Evolutionary conservation across 1,140 invertebrate genomes (phyloP), one percentile per base, ranked within the genome.

Genomic region (Diachasmimorpha longicaudata): DNA sequence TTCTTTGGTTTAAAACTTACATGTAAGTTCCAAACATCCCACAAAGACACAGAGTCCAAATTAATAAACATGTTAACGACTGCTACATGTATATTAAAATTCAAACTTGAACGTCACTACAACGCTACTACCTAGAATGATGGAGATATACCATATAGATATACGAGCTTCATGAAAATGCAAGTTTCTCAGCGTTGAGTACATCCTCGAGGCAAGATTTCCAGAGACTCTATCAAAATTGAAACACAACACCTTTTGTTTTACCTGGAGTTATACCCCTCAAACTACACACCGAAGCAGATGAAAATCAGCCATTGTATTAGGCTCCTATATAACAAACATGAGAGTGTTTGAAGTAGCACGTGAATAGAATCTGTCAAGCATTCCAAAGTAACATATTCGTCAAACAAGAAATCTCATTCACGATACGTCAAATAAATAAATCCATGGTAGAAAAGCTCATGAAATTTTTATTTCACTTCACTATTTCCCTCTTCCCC

Each of bases 201-300:
- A 76, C 74, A 73, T 75, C 77, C 79, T 69, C 73, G 70, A 74
- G 80, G 79, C 77, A 80, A 78, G 68, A 70, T 70, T 80, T 75
- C 68, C 72, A 68, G 70, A 72, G 76, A 79, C 76, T 82, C 83
- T 81, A 82, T 84, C 80, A 82, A 83, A 84, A 84, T 84, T 81
- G 81, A 84, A 84, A 80, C 74, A 78, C 79, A 80, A 81, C 81
- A 83, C 79, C 80, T 82, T 58, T 84, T 81, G 80, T 83, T 80
- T 74, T 68, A 67, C 68, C 67, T 19, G 16, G 52, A 72, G 58
- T 39, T 66, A 66, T 25, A 37, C 72, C 44, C 14, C 25, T 42
- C 9, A 55, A 37, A 52, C 48, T 52, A 16, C n/a, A 46, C n/a
- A 3, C 16, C 3, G n/a, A 52, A 52, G 11, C 14, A 14, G 16